A percentile compares a stretch with the other conserved stretches of the same genome.
These are phyloP conservation scores for Aegithalos caudatus DNA, from an alignment of 2,113 vertebrate species.

Conservation along the genomic window DNA sequence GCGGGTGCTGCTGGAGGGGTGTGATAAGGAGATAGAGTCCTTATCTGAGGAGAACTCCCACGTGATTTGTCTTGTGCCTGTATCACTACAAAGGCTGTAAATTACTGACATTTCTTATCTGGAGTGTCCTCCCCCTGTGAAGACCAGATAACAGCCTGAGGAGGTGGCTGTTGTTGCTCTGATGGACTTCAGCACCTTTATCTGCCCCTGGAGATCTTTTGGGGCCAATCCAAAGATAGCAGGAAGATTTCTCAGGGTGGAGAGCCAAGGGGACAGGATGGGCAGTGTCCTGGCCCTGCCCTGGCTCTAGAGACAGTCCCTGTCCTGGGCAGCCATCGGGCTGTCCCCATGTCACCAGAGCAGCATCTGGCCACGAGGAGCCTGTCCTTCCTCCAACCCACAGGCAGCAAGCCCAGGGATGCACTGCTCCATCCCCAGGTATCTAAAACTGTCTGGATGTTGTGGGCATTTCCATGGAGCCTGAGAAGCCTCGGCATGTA, in stretches of 20 bases:
- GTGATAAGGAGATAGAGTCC: neutral
- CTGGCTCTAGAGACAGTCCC: neutral
- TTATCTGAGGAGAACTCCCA: neutral
- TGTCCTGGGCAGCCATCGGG: neutral
- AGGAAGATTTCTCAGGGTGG: neutral
- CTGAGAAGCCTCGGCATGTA: accelerated
- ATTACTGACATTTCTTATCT: neutral
- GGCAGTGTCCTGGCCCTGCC: neutral
- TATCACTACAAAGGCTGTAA: neutral
- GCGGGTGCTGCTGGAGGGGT: neutral
- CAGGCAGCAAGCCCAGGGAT: neutral
- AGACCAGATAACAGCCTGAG: neutral
- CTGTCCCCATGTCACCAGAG: neutral
- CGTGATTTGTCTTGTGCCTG: neutral
- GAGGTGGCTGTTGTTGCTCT: neutral
- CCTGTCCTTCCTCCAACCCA: accelerated
- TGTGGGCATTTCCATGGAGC: neutral
- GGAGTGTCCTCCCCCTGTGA: neutral
- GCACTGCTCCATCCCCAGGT: accelerated
- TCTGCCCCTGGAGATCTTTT: neutral
- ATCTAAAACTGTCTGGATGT: neutral
- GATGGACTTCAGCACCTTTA: neutral
- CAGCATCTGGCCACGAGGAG: neutral
- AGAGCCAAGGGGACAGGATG: neutral
- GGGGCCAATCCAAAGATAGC: neutral